Conservation (phyloP, 2,888 invertebrate genomes). For the Eubasilissa splendida region DNA sequence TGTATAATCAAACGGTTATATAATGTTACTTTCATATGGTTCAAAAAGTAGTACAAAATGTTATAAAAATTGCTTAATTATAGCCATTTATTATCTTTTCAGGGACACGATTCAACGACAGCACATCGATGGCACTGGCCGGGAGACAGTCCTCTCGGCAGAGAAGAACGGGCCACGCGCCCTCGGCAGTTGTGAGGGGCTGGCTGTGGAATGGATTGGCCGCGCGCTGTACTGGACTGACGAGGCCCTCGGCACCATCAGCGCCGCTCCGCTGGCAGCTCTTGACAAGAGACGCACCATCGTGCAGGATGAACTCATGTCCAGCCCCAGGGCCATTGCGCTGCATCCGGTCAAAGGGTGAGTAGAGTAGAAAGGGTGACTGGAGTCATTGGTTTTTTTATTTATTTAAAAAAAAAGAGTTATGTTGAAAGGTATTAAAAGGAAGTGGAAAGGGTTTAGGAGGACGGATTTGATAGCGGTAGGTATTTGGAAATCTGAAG, state of each 20-base stretch:
- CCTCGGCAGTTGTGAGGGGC: constrained; percentile 78
- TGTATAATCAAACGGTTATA: no score
- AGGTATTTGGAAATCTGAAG: no score
- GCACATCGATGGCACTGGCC: constrained; percentile 74
- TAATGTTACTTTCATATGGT: no score
- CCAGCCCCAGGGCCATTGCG: constrained; percentile 76
- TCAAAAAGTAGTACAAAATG: no score
- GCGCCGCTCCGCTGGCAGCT: constrained; percentile 78
- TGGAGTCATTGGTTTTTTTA: no score
- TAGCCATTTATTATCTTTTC: constrained; percentile 43
- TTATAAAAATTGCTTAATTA: no score
- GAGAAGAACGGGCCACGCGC: constrained; percentile 67
- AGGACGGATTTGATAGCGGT: no score
- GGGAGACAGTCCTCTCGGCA: constrained; percentile 68
- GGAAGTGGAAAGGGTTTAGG: no score
- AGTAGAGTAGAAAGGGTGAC: constrained; percentile 53
- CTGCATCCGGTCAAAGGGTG: constrained; percentile 80
- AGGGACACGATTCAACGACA: constrained; percentile 78
- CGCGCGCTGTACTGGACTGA: constrained; percentile 89
- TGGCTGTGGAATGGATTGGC: constrained; percentile 89
- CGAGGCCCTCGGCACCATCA: constrained; percentile 78
- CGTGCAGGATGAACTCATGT: constrained; percentile 72
- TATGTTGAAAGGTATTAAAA: no score
- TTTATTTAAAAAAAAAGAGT: no score
- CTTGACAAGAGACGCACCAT: constrained; percentile 73